Evolutionary conservation across 2,797 vertebrate species (phyloP).

Genomic region (Darevskia mixta): DNA sequence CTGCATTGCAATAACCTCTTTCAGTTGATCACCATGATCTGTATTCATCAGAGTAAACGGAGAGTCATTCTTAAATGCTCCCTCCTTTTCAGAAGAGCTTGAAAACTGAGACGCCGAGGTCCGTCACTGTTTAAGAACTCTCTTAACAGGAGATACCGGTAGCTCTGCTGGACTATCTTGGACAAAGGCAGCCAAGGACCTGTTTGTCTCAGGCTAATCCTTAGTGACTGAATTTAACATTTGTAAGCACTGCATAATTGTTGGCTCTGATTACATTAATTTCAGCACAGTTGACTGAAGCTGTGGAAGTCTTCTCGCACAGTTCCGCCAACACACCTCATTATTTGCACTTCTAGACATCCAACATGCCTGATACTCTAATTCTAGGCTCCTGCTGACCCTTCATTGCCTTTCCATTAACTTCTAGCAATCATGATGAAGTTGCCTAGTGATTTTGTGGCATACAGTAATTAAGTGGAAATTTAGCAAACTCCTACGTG

Average conservation of each 20-base stretch:
- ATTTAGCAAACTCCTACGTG: slow-evolving; percentile 5
- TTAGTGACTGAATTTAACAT: background rate
- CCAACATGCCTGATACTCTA: slow-evolving; percentile 19
- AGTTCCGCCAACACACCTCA: slow-evolving; percentile 22
- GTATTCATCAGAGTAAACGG: background rate
- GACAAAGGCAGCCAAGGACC: background rate
- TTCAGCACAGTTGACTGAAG: background rate
- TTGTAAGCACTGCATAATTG: background rate
- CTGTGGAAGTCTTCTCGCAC: slow-evolving; percentile 8
- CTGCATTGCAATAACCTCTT: background rate
- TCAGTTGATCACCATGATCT: background rate
- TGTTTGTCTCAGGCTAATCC: background rate
- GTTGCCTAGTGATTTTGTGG: slow-evolving; percentile 32
- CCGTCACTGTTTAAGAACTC: background rate
- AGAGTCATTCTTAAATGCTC: background rate
- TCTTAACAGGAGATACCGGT: background rate
- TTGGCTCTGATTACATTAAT: slow-evolving; percentile 15
- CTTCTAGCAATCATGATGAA: slow-evolving; percentile 37
- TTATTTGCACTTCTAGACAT: slow-evolving; percentile 33
- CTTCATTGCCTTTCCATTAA: slow-evolving; percentile 32
- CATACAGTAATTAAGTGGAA: slow-evolving; percentile 24
- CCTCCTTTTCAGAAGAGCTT: background rate
- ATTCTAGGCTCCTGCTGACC: slow-evolving; percentile 35
- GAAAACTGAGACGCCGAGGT: too few relatives aligned
- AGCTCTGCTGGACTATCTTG: background rate